phyloP scores from a whole-genome alignment of 2,797 vertebrate genomes.

The Sebastes oblongus region DNA sequence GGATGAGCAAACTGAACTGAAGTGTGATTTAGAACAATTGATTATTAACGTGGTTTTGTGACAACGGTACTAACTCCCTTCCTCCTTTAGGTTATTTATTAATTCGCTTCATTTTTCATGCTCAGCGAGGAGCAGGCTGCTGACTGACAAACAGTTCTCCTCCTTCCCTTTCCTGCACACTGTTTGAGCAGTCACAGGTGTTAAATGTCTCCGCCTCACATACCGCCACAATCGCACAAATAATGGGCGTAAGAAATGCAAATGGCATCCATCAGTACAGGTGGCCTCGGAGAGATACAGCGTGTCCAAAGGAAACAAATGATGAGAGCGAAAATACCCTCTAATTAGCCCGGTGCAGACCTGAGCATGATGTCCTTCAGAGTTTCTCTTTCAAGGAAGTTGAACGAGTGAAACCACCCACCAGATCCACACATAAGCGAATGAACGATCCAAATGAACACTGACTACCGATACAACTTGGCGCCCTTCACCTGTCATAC shows the following conservation, averaged over 20 bases:
- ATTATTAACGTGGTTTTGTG: background rate
- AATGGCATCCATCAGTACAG: conserved; percentile 39
- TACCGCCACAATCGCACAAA: conserved; percentile 1
- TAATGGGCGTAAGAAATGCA: conserved; percentile 30
- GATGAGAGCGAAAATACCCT: conserved; percentile 15
- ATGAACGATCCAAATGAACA: background rate
- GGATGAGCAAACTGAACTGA: background rate
- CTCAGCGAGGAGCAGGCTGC: background rate
- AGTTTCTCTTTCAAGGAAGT: conserved; percentile 28
- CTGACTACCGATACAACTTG: background rate
- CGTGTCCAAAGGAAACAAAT: conserved; percentile 46
- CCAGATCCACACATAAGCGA: background rate
- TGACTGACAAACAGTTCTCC: background rate
- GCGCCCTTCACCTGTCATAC: conserved; percentile 10
- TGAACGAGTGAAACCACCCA: conserved; percentile 22
- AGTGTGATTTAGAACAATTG: background rate
- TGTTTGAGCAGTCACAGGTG: conserved; percentile 23
- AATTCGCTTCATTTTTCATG: background rate
- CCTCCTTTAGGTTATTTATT: background rate
- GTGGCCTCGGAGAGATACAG: conserved; percentile 49
- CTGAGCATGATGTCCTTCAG: conserved; percentile 26
- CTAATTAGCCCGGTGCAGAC: conserved; percentile 28
- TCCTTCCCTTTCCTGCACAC: background rate
- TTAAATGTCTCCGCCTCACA: background rate
- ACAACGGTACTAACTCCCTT: background rate